Base-by-base conservation (phyloP, 2,888 invertebrate species). In the Spilosoma lubricipeda region DNA sequence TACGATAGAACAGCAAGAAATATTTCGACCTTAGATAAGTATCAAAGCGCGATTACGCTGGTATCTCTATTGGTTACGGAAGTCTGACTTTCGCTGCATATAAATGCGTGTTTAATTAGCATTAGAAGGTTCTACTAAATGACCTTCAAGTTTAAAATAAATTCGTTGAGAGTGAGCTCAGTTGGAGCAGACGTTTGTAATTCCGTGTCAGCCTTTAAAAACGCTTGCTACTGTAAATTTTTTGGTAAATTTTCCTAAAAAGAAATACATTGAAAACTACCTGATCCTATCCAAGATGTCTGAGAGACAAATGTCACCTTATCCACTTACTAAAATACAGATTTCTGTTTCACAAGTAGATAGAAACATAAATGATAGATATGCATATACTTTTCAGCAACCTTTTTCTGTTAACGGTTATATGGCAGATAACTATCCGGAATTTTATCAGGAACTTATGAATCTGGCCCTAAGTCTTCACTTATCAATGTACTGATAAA, bases 41-140 rank as follows among this genome's bases (percentile, higher is more conserved):
- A 75, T 75, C 75, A 39, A 4, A 39, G 20, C 39, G 68, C 68
- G 69, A 68, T 71, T 72, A 69, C 70, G 33, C 65, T 65, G 27
- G 68, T 72, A 72, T 72, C 68, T 75, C 65, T 63, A 69, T 65
- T 70, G 36, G 66, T 72, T 66, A 27, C 75, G 75, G 75, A 72
- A 72, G 75, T 72, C 59, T n/a, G 39, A 52, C 56, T 66, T 65
- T 72, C 72, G 69, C 48, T 72, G 72, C 45, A 72, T 70, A 65
- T 70, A 72, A 71, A 74, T 71, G 71, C 70, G 59, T 33, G 48
- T 59, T 39, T 71, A 71, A 71, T 27, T 64, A 30, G 52, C 33
- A 30, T 63, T 71, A 45, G 36, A 74, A 74, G 74, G 68, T 64
- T 59, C 48, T 33, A 30, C 45, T 56, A 23, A 5, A 67, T 23